These are phyloP conservation scores for Luehdorfia chinensis DNA, from an alignment of 1,140 invertebrate species.

Conservation along the genomic window DNA sequence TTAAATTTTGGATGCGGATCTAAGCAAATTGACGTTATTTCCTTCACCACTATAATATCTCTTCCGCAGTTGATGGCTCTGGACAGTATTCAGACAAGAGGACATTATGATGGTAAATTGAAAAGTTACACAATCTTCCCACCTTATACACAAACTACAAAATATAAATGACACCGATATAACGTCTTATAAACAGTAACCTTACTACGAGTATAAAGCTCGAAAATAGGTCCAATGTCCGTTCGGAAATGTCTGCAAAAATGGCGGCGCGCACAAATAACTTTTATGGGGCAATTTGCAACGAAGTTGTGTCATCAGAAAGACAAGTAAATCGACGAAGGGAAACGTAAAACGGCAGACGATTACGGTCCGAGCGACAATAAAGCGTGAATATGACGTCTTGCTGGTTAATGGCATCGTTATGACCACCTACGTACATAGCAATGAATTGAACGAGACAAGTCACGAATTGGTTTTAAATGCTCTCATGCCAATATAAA, in stretches of 20 bases:
- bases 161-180: neutral
- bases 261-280: conserved; percentile 53
- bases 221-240: conserved; percentile 9
- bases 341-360: conserved; percentile 43
- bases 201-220: neutral
- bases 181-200: neutral
- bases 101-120: no score
- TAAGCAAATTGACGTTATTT: no score
- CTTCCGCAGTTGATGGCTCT: no score
- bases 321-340: conserved; percentile 50
- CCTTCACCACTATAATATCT: no score
- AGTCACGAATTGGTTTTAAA: no score
- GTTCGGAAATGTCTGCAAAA: conserved; percentile 25
- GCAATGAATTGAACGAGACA: no score
- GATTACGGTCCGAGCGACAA: conserved; percentile 43
- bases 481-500: no score
- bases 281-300: conserved; percentile 60
- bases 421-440: no score
- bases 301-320: conserved; percentile 59
- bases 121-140: no score
- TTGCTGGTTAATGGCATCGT: neutral
- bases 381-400: conserved; percentile 16
- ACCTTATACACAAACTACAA: no score
- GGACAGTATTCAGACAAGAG: no score
- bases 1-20: no score